Percentiles rank a stretch among this genome's conserved stretches.
These are phyloP conservation scores for Ancistrus triradiatus DNA, from an alignment of 2,113 vertebrate species.

Conservation along the genomic window DNA sequence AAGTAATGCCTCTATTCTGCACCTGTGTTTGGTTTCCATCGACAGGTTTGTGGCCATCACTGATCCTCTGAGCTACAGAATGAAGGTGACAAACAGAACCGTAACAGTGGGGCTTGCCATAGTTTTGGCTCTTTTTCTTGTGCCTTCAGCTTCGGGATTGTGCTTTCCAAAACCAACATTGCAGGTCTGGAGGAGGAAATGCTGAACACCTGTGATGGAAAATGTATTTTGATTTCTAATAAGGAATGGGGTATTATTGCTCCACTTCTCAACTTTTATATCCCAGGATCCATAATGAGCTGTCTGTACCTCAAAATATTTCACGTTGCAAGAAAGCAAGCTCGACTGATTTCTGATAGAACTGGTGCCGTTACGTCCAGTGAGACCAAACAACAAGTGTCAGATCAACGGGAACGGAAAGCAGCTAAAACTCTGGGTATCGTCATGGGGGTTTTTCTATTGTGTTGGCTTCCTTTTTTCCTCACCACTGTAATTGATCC, in stretches of 20 bases:
- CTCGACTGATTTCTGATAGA: conserved; percentile 27
- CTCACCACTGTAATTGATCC: conserved; percentile 29
- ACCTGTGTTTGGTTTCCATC: conserved; percentile 43
- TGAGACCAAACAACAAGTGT: conserved; percentile 18
- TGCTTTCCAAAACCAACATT: conserved; percentile 32
- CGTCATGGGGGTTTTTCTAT: conserved; percentile 37
- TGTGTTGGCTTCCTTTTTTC: conserved; percentile 44
- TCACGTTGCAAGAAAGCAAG: conserved; percentile 38
- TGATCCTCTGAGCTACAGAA: conserved; percentile 37
- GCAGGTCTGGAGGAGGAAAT: conserved; percentile 26
- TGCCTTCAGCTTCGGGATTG: conserved; percentile 31
- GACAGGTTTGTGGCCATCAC: conserved; percentile 48
- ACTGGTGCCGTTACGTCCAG: neutral
- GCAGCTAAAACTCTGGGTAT: conserved; percentile 37
- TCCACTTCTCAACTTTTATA: conserved; percentile 35
- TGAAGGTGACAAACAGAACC: conserved; percentile 32
- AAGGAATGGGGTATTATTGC: conserved; percentile 41
- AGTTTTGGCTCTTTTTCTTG: conserved; percentile 41
- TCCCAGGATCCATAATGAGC: conserved; percentile 35
- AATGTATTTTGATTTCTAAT: conserved; percentile 43
- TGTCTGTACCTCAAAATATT: conserved; percentile 42
- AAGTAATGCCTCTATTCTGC: conserved; percentile 37
- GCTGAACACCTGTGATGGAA: conserved; percentile 31
- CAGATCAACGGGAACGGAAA: conserved; percentile 19
- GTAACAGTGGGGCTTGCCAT: conserved; percentile 20